Conservation (phyloP, 2,888 invertebrate genomes). For the Apodemia hepburni region DNA sequence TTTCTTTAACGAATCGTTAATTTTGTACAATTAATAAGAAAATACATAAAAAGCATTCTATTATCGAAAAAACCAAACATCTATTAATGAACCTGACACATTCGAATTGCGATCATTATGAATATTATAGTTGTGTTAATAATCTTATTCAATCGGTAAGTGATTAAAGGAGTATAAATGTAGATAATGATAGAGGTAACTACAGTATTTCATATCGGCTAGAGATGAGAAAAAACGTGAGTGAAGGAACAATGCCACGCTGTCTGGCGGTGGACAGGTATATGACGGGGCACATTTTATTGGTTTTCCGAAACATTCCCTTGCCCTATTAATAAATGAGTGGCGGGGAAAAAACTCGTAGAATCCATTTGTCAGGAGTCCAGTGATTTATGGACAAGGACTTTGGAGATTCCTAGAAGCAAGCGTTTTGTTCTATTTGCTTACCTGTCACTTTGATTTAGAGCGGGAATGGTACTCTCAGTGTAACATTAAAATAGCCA, state of each 20-base stretch:
- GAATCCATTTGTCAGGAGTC: conserved; percentile 78
- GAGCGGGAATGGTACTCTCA: conserved; percentile 43
- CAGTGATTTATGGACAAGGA: conserved; percentile 75
- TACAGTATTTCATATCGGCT: conserved; percentile 39
- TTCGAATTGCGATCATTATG: conserved; percentile 34
- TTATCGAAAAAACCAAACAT: conserved; percentile 14
- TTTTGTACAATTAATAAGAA: neutral
- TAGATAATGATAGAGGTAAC: conserved; percentile 35
- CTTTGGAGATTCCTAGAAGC: conserved; percentile 74
- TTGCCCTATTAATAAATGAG: conserved; percentile 78
- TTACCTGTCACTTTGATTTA: conserved; percentile 78
- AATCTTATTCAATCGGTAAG: conserved; percentile 37
- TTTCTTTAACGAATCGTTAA: too few species aligned
- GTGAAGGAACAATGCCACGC: conserved; percentile 72
- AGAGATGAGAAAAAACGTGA: conserved; percentile 43
- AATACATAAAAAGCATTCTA: neutral
- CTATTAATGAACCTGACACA: conserved; percentile 33
- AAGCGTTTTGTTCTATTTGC: conserved; percentile 77
- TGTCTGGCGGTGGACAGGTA: conserved; percentile 76
- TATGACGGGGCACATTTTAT: conserved; percentile 80
- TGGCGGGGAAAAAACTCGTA: conserved; percentile 71
- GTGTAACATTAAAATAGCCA: conserved; percentile 31
- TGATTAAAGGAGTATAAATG: conserved; percentile 38
- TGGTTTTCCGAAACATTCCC: conserved; percentile 79
- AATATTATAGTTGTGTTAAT: conserved; percentile 34